A percentile compares a stretch with the other conserved stretches of the same genome.
These are phyloP conservation scores for Lacerta agilis DNA, from an alignment of 2,797 vertebrate genomes.

Conservation along the genomic window DNA sequence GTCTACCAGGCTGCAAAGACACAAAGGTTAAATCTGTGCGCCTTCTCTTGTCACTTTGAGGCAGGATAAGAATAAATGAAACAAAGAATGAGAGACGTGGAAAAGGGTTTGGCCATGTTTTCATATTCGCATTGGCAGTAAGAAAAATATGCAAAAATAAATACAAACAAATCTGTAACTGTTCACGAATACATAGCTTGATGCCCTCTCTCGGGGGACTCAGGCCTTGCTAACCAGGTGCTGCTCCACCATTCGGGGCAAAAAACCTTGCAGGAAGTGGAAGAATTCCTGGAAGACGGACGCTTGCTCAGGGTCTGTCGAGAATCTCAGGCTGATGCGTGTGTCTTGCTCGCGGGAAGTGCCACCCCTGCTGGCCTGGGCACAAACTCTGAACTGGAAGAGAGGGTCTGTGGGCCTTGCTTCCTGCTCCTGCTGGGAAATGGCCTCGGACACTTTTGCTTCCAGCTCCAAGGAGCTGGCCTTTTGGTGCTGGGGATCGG, in stretches of 20 bases:
- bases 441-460: constrained; percentile 81
- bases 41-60: background rate
- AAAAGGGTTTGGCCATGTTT: too few relatives aligned
- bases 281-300: constrained; percentile 84
- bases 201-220: too few relatives aligned
- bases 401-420: constrained; percentile 51
- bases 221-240: background rate
- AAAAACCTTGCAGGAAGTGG: constrained; percentile 87
- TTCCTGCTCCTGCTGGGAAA: constrained; percentile 70
- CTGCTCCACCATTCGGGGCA: constrained; percentile 82
- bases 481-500: constrained; percentile 34
- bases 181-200: background rate
- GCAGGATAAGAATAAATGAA: background rate
- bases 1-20: too few relatives aligned
- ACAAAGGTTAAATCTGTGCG: too few relatives aligned
- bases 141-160: background rate
- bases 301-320: constrained; percentile 73
- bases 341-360: accelerated
- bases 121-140: background rate
- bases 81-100: background rate
- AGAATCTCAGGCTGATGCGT: constrained; percentile 63
- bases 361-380: constrained; percentile 58
- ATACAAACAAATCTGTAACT: background rate
- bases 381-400: constrained; percentile 78
- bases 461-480: constrained; percentile 81